phyloP scores from a whole-genome alignment of 1,140 invertebrate species.

The Formica exsecta region DNA sequence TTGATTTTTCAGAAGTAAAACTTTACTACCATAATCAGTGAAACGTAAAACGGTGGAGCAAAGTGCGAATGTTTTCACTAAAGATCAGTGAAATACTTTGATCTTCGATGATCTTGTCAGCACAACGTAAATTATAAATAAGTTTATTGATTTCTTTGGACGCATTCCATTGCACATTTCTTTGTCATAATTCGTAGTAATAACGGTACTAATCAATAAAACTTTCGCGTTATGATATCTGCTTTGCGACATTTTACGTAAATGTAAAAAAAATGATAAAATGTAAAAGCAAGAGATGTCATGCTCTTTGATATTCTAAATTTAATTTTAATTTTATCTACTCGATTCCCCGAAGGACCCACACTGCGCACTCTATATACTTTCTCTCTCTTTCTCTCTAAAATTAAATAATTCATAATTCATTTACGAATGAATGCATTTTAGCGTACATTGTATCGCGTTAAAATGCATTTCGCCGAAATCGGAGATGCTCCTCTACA shows the following conservation, averaged over 20 bases:
- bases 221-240: not conserved
- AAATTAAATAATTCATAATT: constrained; percentile 45
- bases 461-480: constrained; percentile 34
- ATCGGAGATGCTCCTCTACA: not conserved
- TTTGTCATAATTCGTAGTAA: not conserved
- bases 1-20: too few relatives aligned
- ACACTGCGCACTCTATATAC: not conserved
- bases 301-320: constrained; percentile 16
- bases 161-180: not conserved
- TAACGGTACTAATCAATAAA: not conserved
- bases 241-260: not conserved
- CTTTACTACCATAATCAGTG: too few relatives aligned
- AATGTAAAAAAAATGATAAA: not conserved
- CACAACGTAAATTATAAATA: not conserved
- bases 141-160: not conserved
- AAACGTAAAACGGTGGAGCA: too few relatives aligned
- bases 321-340: constrained; percentile 16
- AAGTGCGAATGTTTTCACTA: too few relatives aligned
- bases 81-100: too few relatives aligned
- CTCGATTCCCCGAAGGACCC: not conserved
- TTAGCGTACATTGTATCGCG: constrained; percentile 37
- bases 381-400: not conserved
- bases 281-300: not conserved
- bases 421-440: constrained; percentile 41
- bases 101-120: too few relatives aligned